Percentiles rank a stretch among this genome's conserved stretches.
These are phyloP conservation scores for Calliphora vomitoria DNA, from an alignment of 2,888 invertebrate species.

Conservation along the genomic window DNA sequence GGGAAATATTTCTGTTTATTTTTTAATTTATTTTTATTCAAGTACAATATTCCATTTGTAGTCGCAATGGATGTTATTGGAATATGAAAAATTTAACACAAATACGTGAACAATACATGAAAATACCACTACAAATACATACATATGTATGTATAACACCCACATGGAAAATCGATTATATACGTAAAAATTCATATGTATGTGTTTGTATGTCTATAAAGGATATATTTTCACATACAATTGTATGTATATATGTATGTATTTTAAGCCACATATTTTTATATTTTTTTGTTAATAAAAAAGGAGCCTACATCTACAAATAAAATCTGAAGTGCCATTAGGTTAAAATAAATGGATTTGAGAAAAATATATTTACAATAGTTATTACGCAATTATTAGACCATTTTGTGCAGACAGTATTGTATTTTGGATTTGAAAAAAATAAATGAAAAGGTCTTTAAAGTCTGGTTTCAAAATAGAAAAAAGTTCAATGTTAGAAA, in stretches of 20 bases:
- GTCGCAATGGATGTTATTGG: neutral
- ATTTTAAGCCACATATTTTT: no score
- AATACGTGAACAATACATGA: constrained; percentile 1
- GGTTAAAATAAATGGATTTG: constrained; percentile 32
- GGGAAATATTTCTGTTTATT: constrained; percentile 12
- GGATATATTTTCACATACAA: neutral
- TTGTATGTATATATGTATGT: no score
- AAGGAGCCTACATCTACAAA: neutral
- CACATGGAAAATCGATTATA: constrained; percentile 11
- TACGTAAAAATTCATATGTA: neutral
- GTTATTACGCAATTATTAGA: constrained; percentile 1
- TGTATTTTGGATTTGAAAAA: no score
- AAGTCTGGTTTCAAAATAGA: no score
- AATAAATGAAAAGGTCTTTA: no score
- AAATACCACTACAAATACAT: neutral
- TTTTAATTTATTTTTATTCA: neutral
- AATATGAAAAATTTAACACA: constrained; percentile 32
- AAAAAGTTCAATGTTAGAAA: no score
- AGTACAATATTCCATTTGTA: constrained; percentile 4
- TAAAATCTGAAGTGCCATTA: constrained; percentile 17
- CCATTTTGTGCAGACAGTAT: neutral
- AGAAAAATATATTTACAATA: neutral
- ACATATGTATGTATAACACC: neutral
- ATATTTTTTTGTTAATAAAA: constrained; percentile 7
- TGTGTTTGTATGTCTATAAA: neutral